Evolutionary conservation across 1,140 invertebrate species (phyloP).

Genomic region (Anastatus disparis): DNA sequence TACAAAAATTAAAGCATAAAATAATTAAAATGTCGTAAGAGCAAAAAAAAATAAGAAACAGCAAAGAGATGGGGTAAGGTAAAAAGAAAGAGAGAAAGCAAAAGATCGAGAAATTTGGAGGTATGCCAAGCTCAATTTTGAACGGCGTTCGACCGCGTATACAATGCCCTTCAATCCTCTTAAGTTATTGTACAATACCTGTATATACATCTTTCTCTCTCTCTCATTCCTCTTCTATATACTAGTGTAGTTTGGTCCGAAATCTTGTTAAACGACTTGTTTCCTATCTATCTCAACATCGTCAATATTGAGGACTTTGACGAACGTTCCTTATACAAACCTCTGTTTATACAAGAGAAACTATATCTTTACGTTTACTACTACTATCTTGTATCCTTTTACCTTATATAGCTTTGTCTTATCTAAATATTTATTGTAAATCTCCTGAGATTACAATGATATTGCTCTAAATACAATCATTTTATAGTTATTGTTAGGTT

Average conservation of each 20-base stretch:
- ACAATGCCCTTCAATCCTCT: not conserved
- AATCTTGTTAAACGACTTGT: conserved; percentile 12
- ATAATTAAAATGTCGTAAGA: not conserved
- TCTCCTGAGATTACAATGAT: no score
- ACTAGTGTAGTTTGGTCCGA: not conserved
- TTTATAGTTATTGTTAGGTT: no score
- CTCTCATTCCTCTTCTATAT: not conserved
- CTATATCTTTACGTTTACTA: no score
- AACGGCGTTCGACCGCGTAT: not conserved
- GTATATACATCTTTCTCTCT: not conserved
- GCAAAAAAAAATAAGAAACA: not conserved
- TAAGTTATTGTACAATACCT: not conserved
- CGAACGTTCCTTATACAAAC: no score
- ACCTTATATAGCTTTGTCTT: no score
- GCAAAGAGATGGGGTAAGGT: no score
- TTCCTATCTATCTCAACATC: not conserved
- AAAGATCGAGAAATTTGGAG: conserved; percentile 1
- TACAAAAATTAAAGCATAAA: no score
- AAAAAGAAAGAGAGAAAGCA: not conserved
- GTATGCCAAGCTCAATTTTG: conserved; percentile 17
- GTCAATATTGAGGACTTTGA: no score
- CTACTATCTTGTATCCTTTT: no score
- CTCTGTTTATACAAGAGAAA: no score
- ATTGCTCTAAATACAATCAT: no score
- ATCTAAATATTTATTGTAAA: no score